Conservation (phyloP, 2,113 vertebrate genomes). For the Oreochromis tanganicae region DNA sequence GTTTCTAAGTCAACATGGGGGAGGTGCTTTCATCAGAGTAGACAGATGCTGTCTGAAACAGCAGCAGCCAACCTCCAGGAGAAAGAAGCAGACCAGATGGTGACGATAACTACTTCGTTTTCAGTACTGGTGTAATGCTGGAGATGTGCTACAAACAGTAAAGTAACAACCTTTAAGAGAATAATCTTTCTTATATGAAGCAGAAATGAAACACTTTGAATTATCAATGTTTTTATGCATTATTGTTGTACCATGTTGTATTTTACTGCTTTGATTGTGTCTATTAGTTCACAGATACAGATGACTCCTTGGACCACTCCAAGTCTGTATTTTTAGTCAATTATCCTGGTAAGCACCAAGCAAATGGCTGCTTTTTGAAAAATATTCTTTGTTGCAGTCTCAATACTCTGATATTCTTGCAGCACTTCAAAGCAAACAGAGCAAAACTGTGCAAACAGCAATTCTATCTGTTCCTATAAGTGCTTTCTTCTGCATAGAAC, state of each 20-base stretch:
- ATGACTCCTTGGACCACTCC: not conserved
- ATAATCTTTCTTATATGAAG: not conserved
- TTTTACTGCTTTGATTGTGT: not conserved
- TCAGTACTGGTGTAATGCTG: not conserved
- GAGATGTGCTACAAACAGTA: not conserved
- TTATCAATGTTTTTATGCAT: not conserved
- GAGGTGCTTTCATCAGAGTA: not conserved
- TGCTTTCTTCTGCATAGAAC: not conserved
- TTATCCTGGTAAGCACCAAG: not conserved
- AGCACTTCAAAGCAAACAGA: not conserved
- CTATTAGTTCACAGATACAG: not conserved
- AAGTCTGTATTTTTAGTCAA: not conserved
- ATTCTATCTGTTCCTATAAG: not conserved
- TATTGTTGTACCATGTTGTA: not conserved
- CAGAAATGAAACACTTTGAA: not conserved
- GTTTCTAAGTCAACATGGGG: not conserved
- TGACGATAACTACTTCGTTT: rapidly evolving
- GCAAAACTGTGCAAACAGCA: not conserved
- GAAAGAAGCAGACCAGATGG: not conserved
- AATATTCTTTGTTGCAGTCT: not conserved
- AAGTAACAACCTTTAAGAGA: not conserved
- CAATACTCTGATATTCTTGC: not conserved
- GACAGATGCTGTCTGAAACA: not conserved
- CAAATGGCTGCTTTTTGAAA: not conserved
- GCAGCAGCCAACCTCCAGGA: not conserved